A percentile compares a stretch with the other conserved stretches of the same genome.
Conservation (phyloP, 2,797 vertebrate genomes). For the Hypotaenidia philippensis region DNA sequence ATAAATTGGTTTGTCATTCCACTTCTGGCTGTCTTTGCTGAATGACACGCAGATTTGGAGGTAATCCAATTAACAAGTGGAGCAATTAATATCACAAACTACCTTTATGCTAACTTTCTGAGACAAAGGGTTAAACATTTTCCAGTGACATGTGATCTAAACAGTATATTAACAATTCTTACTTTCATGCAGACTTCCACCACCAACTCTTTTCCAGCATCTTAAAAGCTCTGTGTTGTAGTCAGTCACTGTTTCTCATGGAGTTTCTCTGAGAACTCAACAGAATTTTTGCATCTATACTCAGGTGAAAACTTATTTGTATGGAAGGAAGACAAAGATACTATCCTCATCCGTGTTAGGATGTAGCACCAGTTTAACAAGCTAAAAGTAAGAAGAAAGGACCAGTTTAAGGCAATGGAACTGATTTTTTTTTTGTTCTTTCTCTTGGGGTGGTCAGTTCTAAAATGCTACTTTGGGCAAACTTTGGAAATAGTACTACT, state of each 20-base stretch:
- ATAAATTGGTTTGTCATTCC: slow-evolving; percentile 61
- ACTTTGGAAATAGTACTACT: neutral
- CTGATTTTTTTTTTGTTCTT: neutral
- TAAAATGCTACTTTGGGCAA: neutral
- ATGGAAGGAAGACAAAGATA: neutral
- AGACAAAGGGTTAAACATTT: slow-evolving; percentile 23
- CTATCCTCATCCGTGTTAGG: neutral
- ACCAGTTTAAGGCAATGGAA: neutral
- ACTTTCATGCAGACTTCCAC: neutral
- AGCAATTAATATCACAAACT: slow-evolving; percentile 13
- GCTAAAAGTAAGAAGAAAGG: neutral
- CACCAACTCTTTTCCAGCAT: neutral
- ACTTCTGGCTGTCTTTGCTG: slow-evolving; percentile 38
- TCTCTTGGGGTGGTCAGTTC: neutral
- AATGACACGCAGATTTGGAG: slow-evolving; percentile 43
- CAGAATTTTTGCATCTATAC: neutral
- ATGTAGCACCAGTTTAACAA: neutral
- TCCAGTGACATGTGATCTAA: neutral
- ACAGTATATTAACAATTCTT: neutral
- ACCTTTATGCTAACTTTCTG: slow-evolving; percentile 1
- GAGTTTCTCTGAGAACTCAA: neutral
- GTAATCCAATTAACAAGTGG: slow-evolving; percentile 41
- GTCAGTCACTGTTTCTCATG: neutral
- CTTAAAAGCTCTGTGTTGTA: neutral
- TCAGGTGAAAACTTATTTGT: neutral